Conservation (phyloP, 2,113 vertebrate genomes). For the Tapirus terrestris region DNA sequence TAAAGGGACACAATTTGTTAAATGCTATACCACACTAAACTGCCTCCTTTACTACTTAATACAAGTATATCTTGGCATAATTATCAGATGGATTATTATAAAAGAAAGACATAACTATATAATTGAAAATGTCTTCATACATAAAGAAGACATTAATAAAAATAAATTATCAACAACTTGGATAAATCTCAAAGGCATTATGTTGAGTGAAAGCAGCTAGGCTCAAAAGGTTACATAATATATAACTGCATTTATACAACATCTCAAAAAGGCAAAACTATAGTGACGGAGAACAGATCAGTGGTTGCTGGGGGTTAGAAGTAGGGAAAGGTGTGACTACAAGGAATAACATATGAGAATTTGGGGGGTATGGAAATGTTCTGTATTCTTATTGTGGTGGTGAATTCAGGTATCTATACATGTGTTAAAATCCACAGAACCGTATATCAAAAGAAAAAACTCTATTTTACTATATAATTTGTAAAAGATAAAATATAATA, state of each 20-base stretch:
- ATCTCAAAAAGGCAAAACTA: background rate
- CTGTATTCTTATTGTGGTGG: background rate
- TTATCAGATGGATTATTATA: background rate
- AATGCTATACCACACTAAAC: background rate
- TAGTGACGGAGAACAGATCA: background rate
- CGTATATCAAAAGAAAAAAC: background rate
- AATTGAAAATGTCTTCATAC: background rate
- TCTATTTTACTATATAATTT: background rate
- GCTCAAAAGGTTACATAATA: background rate
- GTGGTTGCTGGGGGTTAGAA: background rate
- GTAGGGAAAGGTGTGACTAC: background rate
- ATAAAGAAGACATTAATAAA: background rate
- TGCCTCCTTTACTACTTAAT: background rate
- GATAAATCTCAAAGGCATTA: conserved; percentile 38
- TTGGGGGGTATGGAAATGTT: background rate
- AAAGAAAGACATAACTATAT: background rate
- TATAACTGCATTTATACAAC: background rate
- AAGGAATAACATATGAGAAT: background rate
- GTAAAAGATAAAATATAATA: background rate
- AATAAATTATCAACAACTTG: background rate
- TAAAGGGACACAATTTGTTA: conserved; percentile 8
- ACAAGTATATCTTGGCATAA: background rate
- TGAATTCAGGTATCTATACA: background rate
- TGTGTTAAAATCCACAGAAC: background rate
- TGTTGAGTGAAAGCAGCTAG: background rate